These are phyloP conservation scores for Rapana venosa DNA, from an alignment of 2,888 invertebrate species.

Conservation along the genomic window DNA sequence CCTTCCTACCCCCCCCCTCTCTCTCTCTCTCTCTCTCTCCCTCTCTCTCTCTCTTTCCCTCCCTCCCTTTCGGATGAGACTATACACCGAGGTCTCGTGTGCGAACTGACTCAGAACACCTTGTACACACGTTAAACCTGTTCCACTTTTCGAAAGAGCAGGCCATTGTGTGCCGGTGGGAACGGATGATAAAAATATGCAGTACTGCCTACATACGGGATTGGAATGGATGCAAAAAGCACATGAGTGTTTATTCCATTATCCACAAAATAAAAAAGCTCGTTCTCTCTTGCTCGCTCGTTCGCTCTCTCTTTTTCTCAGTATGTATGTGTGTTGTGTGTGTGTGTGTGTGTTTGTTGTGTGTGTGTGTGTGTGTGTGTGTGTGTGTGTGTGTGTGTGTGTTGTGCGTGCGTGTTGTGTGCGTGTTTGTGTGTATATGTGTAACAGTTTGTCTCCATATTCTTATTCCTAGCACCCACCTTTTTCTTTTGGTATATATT, in stretches of 20 bases:
- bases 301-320: background rate
- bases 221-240: too few relatives aligned
- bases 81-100: too few relatives aligned
- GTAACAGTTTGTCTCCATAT: too few relatives aligned
- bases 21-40: background rate
- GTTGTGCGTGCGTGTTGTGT: too few relatives aligned
- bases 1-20: background rate
- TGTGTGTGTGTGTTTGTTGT: background rate
- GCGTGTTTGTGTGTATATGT: background rate
- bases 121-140: background rate
- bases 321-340: background rate
- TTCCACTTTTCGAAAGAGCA: background rate
- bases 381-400: background rate
- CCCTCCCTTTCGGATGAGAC: slow-evolving; percentile 40
- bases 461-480: background rate
- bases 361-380: background rate
- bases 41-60: slow-evolving; percentile 31
- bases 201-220: too few relatives aligned
- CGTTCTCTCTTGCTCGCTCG: background rate
- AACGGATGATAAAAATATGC: too few relatives aligned
- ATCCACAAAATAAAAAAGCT: too few relatives aligned
- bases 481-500: background rate
- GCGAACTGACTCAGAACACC: too few relatives aligned
- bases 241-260: too few relatives aligned
- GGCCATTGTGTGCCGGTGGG: too few relatives aligned